These are phyloP conservation scores for Linhomoeus sp. DNA, from an alignment of 2,888 invertebrate genomes.

Conservation along the genomic window DNA sequence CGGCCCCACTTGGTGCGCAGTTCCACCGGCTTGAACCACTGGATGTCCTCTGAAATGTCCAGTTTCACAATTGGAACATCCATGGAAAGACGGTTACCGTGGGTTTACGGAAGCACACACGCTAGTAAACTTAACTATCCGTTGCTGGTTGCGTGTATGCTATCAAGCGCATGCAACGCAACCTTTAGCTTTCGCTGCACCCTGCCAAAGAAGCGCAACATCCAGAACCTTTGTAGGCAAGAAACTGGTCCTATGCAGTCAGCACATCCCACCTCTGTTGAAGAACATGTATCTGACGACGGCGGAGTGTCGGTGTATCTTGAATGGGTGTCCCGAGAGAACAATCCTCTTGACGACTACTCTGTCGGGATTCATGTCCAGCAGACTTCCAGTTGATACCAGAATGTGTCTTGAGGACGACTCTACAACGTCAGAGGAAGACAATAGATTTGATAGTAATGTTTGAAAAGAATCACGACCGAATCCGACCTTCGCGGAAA, in stretches of 20 bases:
- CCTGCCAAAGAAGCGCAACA: background rate
- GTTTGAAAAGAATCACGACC: conserved; percentile 71
- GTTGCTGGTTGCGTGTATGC: too few relatives aligned
- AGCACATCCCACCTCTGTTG: conserved; percentile 48
- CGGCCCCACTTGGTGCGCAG: conserved; percentile 77
- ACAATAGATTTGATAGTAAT: conserved; percentile 87
- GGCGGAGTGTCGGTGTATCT: conserved; percentile 58
- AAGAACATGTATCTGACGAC: conserved; percentile 96
- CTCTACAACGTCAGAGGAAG: background rate
- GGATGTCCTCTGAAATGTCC: conserved; percentile 64
- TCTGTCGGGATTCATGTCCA: conserved; percentile 75
- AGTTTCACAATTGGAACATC: too few relatives aligned
- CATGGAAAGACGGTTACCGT: too few relatives aligned
- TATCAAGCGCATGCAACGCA: too few relatives aligned
- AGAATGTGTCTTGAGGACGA: conserved; percentile 39
- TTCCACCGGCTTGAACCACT: conserved; percentile 85
- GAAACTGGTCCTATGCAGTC: background rate
- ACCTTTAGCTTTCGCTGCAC: too few relatives aligned
- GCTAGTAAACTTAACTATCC: too few relatives aligned
- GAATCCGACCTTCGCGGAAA: conserved; percentile 42
- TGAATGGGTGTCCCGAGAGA: conserved; percentile 64
- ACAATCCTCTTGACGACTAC: conserved; percentile 70
- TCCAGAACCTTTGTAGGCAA: background rate
- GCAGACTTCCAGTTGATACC: conserved; percentile 65
- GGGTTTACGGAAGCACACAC: too few relatives aligned